A percentile compares a stretch with the other conserved stretches of the same genome.
These are phyloP conservation scores for Drosophila yooni DNA, from an alignment of 2,888 invertebrate genomes.

Conservation along the genomic window DNA sequence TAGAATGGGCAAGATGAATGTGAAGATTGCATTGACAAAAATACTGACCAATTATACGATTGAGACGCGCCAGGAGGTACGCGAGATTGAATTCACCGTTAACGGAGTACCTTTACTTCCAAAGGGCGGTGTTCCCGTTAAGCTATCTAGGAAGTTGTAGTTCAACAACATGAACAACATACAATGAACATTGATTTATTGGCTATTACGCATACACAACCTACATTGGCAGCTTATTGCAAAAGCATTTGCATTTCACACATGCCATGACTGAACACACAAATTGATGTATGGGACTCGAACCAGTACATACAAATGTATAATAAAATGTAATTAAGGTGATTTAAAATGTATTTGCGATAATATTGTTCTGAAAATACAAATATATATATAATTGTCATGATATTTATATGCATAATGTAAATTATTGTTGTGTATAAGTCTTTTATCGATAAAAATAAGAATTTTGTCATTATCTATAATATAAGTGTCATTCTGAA, in stretches of 20 bases:
- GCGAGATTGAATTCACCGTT: constrained; percentile 81
- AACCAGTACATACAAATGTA: too few species aligned
- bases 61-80: constrained; percentile 55
- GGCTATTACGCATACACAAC: too few species aligned
- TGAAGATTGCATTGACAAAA: constrained; percentile 81
- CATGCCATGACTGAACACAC: too few species aligned
- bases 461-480: too few species aligned
- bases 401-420: background rate
- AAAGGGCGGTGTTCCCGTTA: constrained; percentile 78
- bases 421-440: background rate
- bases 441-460: background rate
- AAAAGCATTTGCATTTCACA: too few species aligned
- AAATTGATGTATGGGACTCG: too few species aligned
- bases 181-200: background rate
- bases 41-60: constrained; percentile 79
- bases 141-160: constrained; percentile 61
- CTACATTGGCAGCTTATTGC: too few species aligned
- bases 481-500: background rate
- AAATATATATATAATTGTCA: background rate
- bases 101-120: constrained; percentile 75
- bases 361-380: background rate
- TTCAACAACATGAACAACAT: background rate
- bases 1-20: constrained; percentile 82
- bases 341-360: background rate
- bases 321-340: background rate